Percentiles rank a stretch among this genome's conserved stretches.
Evolutionary conservation across 2,797 vertebrate species (phyloP).

Genomic region (Scleropages formosus): DNA sequence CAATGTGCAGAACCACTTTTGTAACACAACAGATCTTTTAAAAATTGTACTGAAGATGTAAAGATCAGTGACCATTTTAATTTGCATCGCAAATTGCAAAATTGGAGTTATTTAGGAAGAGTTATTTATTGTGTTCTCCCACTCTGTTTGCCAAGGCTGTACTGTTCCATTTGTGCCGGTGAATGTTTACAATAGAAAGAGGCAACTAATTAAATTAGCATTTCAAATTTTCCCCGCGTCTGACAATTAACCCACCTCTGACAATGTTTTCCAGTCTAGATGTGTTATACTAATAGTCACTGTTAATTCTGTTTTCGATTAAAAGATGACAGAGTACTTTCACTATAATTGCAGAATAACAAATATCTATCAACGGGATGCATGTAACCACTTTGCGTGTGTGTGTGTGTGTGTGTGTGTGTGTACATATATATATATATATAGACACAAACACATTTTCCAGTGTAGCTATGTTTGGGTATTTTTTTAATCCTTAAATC

Average conservation of each 20-base stretch:
- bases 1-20: not conserved
- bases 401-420: no score
- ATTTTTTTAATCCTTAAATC: no score
- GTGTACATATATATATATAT: no score
- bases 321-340: not conserved
- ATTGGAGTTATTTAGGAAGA: no score
- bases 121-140: no score
- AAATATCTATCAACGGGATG: no score
- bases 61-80: not conserved
- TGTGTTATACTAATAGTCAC: no score
- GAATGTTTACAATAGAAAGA: not conserved
- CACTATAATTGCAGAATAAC: not conserved
- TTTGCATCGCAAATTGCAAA: no score
- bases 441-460: no score
- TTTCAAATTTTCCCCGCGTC: not conserved
- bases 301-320: not conserved
- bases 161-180: slow-evolving; percentile 1
- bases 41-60: not conserved
- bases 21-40: not conserved
- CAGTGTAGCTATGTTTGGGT: no score
- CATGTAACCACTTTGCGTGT: no score
- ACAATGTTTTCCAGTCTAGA: not conserved
- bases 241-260: not conserved
- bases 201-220: slow-evolving; percentile 4
- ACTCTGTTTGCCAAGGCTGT: not conserved